Evolutionary conservation across 2,888 invertebrate species (phyloP).

Genomic region (Anagyrus pseudococci): DNA sequence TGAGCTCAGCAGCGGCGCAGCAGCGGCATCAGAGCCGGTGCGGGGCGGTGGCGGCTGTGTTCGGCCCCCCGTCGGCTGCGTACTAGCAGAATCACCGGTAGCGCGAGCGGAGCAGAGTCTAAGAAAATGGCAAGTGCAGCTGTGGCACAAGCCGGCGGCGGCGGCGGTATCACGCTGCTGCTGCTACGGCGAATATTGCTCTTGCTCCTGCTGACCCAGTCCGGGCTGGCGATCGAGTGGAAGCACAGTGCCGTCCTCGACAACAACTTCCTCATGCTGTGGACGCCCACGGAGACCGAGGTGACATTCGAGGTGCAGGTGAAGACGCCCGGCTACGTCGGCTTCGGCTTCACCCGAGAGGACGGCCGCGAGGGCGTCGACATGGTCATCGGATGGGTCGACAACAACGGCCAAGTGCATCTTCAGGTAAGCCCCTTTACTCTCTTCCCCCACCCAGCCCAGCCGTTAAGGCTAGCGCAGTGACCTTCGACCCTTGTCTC

Average conservation of each 20-base stretch:
- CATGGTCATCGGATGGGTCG: conserved; percentile 90
- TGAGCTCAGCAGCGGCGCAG: no score
- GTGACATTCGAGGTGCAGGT: conserved; percentile 86
- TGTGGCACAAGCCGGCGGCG: neutral
- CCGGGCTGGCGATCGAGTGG: conserved; percentile 61
- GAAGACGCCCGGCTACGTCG: conserved; percentile 84
- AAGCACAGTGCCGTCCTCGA: conserved; percentile 67
- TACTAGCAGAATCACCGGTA: no score
- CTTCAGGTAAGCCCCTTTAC: conserved; percentile 73
- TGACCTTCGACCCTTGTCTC: neutral
- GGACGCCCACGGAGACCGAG: conserved; percentile 77
- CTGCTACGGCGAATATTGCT: conserved; percentile 12
- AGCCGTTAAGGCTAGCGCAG: neutral
- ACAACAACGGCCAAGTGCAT: conserved; percentile 77
- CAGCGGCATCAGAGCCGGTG: no score
- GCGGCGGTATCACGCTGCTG: neutral
- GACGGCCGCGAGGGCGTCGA: conserved; percentile 84
- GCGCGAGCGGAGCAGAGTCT: no score
- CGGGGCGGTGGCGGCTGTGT: no score
- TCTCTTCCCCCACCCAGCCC: neutral
- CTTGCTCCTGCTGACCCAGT: conserved; percentile 40
- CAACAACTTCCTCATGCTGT: conserved; percentile 70
- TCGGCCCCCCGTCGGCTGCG: no score
- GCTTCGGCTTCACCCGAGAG: conserved; percentile 83
- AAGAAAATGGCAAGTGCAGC: neutral